Evolutionary conservation across 2,888 invertebrate species (phyloP), one percentile per base, ranked within the genome.

Genomic region (Gibbula magus): DNA sequence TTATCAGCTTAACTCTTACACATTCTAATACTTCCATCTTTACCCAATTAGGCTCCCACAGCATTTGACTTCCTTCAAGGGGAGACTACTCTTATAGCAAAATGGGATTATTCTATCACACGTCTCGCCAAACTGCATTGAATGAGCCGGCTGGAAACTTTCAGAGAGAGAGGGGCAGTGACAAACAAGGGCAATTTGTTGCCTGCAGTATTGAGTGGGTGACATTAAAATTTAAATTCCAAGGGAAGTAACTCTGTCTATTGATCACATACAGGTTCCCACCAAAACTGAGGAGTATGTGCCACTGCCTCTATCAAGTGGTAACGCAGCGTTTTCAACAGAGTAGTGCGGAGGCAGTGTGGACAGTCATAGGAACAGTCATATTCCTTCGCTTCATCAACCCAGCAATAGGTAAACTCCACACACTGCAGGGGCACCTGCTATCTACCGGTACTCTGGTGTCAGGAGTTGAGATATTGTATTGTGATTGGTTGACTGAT

Each of bases 321-420:
- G 92, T 93, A 35, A 91, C 90, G 77, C 92, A 92, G 87, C 88
- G 92, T 53, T 93, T 93, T 85, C 90, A 90, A 83, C 91, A 91
- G 84, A 90, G 90, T 83, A 89, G 89, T 54, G 89, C 90, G 52
- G 91, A 92, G 4, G 98, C 98, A 0, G 98, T 99, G 0, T 92
- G 92, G 91, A 92, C 91, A 25, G 92, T 92, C 75, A 92, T 92
- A 25, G 99, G 99, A 25, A 99, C 99, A 0, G 98, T 99, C 0
- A 96, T 99, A 87, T 99, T 99, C 93, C 93, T 99, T 85, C 95
- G 99, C 77, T 99, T 99, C 93, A 99, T 99, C 88, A 99, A 99
- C 93, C 99, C 99, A 0, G 99, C 98, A 4, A 98, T 99, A 88
- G 93, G 93, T 93, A 89, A 89, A 76, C 51, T 51, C 25, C 45